phyloP scores from a whole-genome alignment of 1,140 invertebrate genomes.

The Platorchestia sp. region DNA sequence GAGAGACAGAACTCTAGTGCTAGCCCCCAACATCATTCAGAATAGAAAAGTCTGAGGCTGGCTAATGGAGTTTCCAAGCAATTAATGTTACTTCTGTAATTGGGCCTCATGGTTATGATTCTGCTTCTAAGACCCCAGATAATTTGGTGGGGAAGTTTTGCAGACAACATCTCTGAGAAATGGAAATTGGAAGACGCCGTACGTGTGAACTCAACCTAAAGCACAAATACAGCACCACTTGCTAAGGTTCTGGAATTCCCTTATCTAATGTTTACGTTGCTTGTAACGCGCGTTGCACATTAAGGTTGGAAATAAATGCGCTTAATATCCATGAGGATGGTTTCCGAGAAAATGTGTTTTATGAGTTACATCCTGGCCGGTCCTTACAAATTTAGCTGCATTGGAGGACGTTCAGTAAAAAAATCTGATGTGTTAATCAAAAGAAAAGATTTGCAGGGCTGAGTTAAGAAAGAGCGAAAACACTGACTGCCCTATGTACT shows the following conservation, averaged over 20 bases:
- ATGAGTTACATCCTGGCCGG: no score
- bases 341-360: no score
- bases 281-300: no score
- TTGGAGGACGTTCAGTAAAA: no score
- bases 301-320: no score
- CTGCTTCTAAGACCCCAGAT: not conserved
- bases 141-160: slow-evolving; percentile 15
- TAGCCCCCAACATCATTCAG: not conserved
- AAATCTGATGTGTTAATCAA: no score
- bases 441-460: no score
- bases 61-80: slow-evolving; percentile 45
- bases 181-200: not conserved
- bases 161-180: not conserved
- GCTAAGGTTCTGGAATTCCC: not conserved
- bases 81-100: slow-evolving; percentile 38
- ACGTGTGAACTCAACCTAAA: not conserved
- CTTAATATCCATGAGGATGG: no score
- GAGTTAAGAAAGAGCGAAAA: no score
- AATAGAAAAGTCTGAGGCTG: not conserved
- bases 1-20: not conserved
- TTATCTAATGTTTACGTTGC: no score
- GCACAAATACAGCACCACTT: not conserved
- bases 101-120: slow-evolving; percentile 39
- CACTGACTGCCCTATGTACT: no score
- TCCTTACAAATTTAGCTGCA: no score